A percentile compares a stretch with the other conserved stretches of the same genome.
These are phyloP conservation scores for Euura lappo DNA, from an alignment of 1,140 invertebrate species.

Conservation along the genomic window DNA sequence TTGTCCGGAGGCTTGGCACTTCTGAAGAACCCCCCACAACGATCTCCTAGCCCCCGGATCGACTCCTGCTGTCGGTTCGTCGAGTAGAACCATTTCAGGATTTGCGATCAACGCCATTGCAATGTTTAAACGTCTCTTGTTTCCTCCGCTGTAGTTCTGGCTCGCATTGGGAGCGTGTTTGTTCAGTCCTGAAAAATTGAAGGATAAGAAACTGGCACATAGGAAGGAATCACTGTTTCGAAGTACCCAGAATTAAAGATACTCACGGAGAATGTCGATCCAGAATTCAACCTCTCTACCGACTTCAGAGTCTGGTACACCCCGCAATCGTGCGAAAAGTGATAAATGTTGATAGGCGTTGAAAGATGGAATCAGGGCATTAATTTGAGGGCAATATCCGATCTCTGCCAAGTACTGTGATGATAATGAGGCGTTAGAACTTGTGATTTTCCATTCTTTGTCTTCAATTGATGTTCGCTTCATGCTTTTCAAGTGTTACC, in stretches of 20 bases:
- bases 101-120: constrained; percentile 87
- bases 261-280: constrained; percentile 58
- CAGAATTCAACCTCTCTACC: constrained; percentile 60
- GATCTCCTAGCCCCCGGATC: constrained; percentile 83
- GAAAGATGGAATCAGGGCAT: constrained; percentile 73
- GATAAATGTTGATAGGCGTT: constrained; percentile 73
- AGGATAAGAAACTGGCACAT: too few relatives aligned
- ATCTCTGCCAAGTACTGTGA: constrained; percentile 63
- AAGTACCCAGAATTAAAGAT: too few relatives aligned
- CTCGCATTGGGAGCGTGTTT: constrained; percentile 56
- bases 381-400: constrained; percentile 76
- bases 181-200: too few relatives aligned
- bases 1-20: constrained; percentile 68
- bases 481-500: constrained; percentile 39
- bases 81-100: constrained; percentile 77
- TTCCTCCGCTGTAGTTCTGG: constrained; percentile 83
- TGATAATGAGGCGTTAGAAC: constrained; percentile 6
- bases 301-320: constrained; percentile 62
- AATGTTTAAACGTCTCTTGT: constrained; percentile 93
- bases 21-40: constrained; percentile 76
- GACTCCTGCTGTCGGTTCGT: constrained; percentile 79
- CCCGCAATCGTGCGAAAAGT: constrained; percentile 73
- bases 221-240: too few relatives aligned
- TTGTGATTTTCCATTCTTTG: background rate
- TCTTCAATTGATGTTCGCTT: background rate